phyloP scores from a whole-genome alignment of 2,113 vertebrate species.

The Osmerus mordax region DNA sequence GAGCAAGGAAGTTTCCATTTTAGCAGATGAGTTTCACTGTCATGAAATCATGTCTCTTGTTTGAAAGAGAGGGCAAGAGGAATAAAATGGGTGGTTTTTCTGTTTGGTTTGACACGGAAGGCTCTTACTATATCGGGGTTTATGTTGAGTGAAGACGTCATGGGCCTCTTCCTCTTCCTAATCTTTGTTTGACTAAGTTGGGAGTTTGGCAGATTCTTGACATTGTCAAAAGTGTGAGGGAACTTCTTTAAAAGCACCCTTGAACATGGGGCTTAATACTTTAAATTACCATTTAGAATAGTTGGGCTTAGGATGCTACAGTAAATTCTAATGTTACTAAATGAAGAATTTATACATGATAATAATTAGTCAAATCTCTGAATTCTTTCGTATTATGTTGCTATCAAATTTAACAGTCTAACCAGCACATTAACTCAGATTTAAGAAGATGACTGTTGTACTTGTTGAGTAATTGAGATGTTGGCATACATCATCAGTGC shows the following conservation, averaged over 20 bases:
- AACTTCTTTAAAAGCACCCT: neutral
- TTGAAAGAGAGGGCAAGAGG: neutral
- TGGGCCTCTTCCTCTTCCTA: constrained; percentile 4
- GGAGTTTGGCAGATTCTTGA: neutral
- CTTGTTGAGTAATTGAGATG: no score
- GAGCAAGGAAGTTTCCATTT: neutral
- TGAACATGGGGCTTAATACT: no score
- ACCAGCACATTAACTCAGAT: no score
- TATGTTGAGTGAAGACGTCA: neutral
- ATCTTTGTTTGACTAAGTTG: neutral
- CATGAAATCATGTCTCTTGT: neutral
- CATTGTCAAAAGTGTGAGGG: neutral
- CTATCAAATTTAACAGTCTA: no score
- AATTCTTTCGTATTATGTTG: no score
- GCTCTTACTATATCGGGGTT: neutral
- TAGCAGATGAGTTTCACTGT: neutral
- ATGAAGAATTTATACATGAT: no score
- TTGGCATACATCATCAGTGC: no score
- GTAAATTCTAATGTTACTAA: no score
- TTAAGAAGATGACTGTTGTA: no score
- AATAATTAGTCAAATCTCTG: no score
- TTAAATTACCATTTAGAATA: no score
- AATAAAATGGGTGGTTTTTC: neutral
- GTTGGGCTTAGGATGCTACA: no score
- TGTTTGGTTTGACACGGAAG: neutral